These are phyloP conservation scores for Triplophysa siluroides DNA, from an alignment of 2,113 vertebrate genomes.

Conservation along the genomic window DNA sequence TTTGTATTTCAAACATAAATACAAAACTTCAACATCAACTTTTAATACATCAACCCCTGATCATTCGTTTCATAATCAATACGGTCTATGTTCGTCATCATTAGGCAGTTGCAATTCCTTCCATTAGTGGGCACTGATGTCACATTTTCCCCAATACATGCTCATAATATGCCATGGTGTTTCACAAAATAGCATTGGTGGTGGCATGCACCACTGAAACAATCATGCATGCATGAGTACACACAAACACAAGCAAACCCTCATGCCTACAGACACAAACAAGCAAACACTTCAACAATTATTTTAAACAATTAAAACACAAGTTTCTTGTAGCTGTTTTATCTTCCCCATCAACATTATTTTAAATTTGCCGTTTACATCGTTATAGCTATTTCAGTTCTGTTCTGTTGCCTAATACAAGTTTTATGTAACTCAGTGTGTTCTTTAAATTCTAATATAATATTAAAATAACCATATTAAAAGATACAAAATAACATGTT, in stretches of 20 bases:
- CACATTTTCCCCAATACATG: neutral
- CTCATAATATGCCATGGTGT: neutral
- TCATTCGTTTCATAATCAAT: neutral
- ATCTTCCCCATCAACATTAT: neutral
- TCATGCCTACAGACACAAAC: neutral
- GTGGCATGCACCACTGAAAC: no score
- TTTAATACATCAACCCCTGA: neutral
- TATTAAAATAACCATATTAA: neutral
- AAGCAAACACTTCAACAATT: neutral
- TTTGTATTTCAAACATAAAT: neutral
- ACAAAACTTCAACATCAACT: neutral
- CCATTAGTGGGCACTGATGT: constrained; percentile 30
- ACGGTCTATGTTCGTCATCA: neutral
- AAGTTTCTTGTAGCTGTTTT: neutral
- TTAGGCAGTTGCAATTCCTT: neutral
- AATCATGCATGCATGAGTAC: neutral
- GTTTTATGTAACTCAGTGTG: neutral
- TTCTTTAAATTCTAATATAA: no score
- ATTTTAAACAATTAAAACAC: neutral
- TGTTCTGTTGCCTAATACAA: no score
- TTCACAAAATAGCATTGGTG: neutral
- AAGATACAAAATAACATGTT: neutral
- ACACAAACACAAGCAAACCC: neutral
- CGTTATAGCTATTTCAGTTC: neutral
- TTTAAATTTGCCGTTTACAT: neutral